Evolutionary conservation across 2,113 vertebrate species (phyloP).

Genomic region (Typhlomys cinereus): DNA sequence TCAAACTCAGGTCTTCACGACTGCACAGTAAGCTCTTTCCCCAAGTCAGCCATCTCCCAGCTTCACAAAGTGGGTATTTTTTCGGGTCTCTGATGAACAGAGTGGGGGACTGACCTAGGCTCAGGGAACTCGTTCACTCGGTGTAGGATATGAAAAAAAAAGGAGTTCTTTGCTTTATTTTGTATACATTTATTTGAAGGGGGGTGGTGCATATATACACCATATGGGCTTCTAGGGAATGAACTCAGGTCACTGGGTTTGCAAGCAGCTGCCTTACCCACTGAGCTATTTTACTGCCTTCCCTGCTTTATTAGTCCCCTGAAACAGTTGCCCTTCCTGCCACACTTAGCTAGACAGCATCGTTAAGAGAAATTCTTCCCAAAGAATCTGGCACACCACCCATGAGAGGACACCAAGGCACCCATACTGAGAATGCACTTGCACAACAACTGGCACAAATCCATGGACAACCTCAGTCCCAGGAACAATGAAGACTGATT

Average conservation of each 20-base stretch:
- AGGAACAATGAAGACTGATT: no score
- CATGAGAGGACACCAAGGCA: accelerated
- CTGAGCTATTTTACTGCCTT: no score
- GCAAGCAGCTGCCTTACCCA: no score
- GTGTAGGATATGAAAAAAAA: background rate
- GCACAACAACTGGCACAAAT: background rate
- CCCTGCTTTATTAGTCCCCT: no score
- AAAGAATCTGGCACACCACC: accelerated
- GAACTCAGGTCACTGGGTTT: no score
- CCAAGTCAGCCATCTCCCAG: no score
- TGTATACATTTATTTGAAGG: no score
- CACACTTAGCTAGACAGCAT: accelerated
- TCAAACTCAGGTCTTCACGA: no score
- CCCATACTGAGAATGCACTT: background rate
- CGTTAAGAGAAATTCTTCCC: background rate
- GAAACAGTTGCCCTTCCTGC: background rate
- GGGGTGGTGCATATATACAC: no score
- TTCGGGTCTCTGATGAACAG: background rate
- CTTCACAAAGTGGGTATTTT: no score
- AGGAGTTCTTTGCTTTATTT: background rate
- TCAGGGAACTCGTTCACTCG: accelerated
- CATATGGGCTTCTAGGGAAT: no score
- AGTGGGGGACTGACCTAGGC: background rate
- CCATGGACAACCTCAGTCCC: background rate
- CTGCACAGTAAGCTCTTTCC: no score